Percentiles rank a stretch among this genome's conserved stretches.
These are phyloP conservation scores for Chlorodrepanis virens DNA, from an alignment of 2,113 vertebrate species.

Conservation along the genomic window DNA sequence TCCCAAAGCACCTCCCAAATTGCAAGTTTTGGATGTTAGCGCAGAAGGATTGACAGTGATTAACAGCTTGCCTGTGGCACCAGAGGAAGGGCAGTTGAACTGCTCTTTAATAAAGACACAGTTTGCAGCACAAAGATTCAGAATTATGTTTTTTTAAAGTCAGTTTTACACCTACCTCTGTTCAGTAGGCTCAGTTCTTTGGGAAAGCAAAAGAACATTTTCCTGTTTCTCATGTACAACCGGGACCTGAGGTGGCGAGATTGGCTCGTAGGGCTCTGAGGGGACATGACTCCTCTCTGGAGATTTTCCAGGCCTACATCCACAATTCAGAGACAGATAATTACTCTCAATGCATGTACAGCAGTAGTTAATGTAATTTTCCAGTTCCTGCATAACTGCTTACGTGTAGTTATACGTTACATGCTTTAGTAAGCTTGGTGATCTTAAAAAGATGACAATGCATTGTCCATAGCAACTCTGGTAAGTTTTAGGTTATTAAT, in stretches of 20 bases:
- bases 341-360: not conserved
- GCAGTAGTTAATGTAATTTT: not conserved
- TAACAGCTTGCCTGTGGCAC: not conserved
- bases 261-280: slow-evolving; percentile 92
- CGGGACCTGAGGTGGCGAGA: slow-evolving; percentile 92
- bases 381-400: not conserved
- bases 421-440: not conserved
- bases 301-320: slow-evolving; percentile 89
- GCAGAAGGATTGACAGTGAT: not conserved
- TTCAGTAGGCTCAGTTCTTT: slow-evolving; percentile 86
- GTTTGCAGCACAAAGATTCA: not conserved
- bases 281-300: slow-evolving; percentile 87
- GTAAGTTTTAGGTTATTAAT: not conserved
- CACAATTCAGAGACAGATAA: not conserved
- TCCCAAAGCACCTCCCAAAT: not conserved
- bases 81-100: not conserved
- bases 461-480: not conserved
- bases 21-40: not conserved
- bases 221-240: slow-evolving; percentile 89
- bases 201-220: slow-evolving; percentile 76
- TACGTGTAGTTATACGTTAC: not conserved
- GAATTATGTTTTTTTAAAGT: not conserved
- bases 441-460: not conserved
- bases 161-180: slow-evolving; percentile 80
- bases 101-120: not conserved